These are phyloP conservation scores for Lasaia peninsularis DNA, from an alignment of 1,140 invertebrate genomes.

Conservation along the genomic window DNA sequence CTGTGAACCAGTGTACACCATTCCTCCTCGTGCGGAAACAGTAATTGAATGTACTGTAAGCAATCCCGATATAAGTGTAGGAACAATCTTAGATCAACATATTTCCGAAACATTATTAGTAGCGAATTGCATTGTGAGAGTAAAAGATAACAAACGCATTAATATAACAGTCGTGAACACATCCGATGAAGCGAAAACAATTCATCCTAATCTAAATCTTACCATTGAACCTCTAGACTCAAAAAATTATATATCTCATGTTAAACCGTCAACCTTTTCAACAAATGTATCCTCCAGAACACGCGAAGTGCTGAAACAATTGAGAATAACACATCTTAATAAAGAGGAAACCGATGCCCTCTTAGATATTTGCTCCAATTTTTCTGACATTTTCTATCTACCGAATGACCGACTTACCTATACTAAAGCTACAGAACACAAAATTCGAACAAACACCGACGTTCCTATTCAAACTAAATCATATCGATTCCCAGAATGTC, in stretches of 20 bases:
- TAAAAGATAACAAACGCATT: conserved; percentile 22
- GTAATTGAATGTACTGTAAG: conserved; percentile 26
- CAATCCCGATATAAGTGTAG: conserved; percentile 21
- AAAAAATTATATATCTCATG: background rate
- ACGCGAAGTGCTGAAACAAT: conserved; percentile 12
- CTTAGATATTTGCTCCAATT: conserved; percentile 2
- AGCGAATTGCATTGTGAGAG: conserved; percentile 21
- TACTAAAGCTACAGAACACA: conserved; percentile 12
- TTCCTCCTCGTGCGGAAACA: conserved; percentile 22
- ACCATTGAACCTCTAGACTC: conserved; percentile 11
- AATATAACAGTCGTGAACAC: conserved; percentile 23
- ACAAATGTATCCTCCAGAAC: background rate
- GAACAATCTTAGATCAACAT: conserved; percentile 20
- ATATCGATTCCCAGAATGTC: conserved; percentile 46
- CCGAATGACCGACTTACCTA: conserved; percentile 14
- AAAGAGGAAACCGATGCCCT: conserved; percentile 5
- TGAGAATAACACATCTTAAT: conserved; percentile 17
- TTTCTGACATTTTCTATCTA: conserved; percentile 12
- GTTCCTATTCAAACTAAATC: conserved; percentile 20
- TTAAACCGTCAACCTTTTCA: background rate
- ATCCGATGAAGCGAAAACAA: conserved; percentile 13
- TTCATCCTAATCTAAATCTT: conserved; percentile 18
- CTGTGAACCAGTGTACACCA: conserved; percentile 20
- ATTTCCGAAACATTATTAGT: conserved; percentile 18
- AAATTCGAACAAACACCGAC: conserved; percentile 26